A percentile compares a stretch with the other conserved stretches of the same genome.
Conservation (phyloP, 2,113 vertebrate genomes). For the Notothenia rossii region DNA sequence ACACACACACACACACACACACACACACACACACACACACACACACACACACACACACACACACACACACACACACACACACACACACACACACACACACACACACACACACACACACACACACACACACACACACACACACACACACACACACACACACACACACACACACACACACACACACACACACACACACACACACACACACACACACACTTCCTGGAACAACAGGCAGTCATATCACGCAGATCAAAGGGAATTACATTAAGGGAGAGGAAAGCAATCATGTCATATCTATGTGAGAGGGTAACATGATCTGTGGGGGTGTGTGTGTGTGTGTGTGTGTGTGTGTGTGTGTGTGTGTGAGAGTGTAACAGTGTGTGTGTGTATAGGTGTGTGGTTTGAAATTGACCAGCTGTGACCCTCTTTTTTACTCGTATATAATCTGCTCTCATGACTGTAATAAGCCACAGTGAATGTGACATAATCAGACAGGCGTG, state of each 20-base stretch:
- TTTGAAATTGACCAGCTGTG: conserved; percentile 23
- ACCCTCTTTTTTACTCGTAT: conserved; percentile 11
- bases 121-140: not conserved
- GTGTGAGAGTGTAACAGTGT: no score
- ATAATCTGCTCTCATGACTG: conserved; percentile 34
- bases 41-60: no score
- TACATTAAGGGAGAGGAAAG: conserved; percentile 63
- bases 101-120: no score
- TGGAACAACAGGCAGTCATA: conserved; percentile 55
- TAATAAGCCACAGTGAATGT: conserved; percentile 24
- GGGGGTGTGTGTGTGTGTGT: conserved; percentile 13
- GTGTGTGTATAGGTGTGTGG: conserved; percentile 33
- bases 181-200: not conserved
- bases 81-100: no score
- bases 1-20: no score
- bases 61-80: no score
- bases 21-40: no score
- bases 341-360: conserved; percentile 19
- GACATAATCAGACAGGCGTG: conserved; percentile 17
- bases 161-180: conserved; percentile 2
- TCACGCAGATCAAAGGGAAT: conserved; percentile 69
- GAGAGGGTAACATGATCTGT: conserved; percentile 57
- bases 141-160: not conserved
- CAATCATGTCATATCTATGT: conserved; percentile 64
- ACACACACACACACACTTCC: conserved; percentile 46